phyloP scores from a whole-genome alignment of 2,797 vertebrate species.

The Onychomys leucogaster region DNA sequence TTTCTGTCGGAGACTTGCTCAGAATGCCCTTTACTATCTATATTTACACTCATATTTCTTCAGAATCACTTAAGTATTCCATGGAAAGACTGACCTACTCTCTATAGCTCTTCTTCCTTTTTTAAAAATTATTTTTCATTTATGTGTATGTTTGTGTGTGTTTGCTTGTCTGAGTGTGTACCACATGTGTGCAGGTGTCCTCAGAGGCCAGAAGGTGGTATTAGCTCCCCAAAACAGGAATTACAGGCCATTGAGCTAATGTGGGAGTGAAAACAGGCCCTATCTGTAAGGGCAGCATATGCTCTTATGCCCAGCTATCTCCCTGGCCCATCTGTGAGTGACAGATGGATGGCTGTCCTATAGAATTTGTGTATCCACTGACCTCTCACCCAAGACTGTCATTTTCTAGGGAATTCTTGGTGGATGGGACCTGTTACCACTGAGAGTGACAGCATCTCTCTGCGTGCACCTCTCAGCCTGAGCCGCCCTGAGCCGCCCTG shows the following conservation, averaged over 20 bases:
- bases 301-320: too few relatives aligned
- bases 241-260: not conserved
- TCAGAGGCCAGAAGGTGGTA: not conserved
- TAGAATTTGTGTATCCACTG: not conserved
- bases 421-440: not conserved
- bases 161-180: not conserved
- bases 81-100: not conserved
- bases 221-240: not conserved
- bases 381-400: not conserved
- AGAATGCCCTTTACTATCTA: not conserved
- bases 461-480: not conserved
- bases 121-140: not conserved
- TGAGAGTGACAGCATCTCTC: not conserved
- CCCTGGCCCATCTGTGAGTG: not conserved
- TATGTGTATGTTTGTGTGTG: not conserved
- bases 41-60: not conserved
- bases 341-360: not conserved
- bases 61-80: not conserved
- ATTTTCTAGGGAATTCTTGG: not conserved
- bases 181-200: not conserved
- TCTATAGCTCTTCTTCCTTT: not conserved
- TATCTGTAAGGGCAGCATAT: not conserved
- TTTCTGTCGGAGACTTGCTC: not conserved
- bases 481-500: too few relatives aligned
- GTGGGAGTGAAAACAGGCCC: not conserved